Conservation (phyloP, 2,888 invertebrate genomes). For the Ichneumon xanthorius region DNA sequence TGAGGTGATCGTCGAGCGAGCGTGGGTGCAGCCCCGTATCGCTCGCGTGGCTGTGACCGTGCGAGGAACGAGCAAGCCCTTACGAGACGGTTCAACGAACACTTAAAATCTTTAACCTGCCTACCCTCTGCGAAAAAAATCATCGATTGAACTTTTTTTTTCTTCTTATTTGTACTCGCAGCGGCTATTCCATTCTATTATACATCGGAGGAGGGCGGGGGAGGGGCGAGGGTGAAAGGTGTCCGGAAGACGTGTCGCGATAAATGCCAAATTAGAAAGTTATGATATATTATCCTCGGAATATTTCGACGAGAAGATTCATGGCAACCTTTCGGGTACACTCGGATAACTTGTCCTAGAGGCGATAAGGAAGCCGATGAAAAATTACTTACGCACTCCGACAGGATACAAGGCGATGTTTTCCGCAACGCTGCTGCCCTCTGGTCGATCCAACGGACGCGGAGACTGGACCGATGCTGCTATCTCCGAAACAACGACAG, state of each 20-base stretch:
- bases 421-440: conserved; percentile 4
- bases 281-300: conserved; percentile 32
- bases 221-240: conserved; percentile 38
- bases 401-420: background rate
- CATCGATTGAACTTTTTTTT: background rate
- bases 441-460: background rate
- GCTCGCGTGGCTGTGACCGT: conserved; percentile 12
- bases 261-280: conserved; percentile 48
- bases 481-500: background rate
- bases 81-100: conserved; percentile 3
- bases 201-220: background rate
- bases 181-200: conserved; percentile 4
- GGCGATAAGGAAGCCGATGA: conserved; percentile 9
- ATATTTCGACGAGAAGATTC: conserved; percentile 28
- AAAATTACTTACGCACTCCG: conserved; percentile 18
- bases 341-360: conserved; percentile 27
- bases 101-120: background rate
- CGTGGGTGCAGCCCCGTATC: conserved; percentile 59
- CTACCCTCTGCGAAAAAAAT: background rate
- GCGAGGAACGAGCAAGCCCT: conserved; percentile 41
- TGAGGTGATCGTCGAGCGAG: conserved; percentile 54
- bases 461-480: conserved; percentile 2
- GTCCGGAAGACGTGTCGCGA: background rate
- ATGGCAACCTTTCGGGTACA: conserved; percentile 20
- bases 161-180: background rate